Evolutionary conservation across 2,113 vertebrate genomes (phyloP), one percentile per base, ranked within the genome.

Genomic region (Elachura formosa): DNA sequence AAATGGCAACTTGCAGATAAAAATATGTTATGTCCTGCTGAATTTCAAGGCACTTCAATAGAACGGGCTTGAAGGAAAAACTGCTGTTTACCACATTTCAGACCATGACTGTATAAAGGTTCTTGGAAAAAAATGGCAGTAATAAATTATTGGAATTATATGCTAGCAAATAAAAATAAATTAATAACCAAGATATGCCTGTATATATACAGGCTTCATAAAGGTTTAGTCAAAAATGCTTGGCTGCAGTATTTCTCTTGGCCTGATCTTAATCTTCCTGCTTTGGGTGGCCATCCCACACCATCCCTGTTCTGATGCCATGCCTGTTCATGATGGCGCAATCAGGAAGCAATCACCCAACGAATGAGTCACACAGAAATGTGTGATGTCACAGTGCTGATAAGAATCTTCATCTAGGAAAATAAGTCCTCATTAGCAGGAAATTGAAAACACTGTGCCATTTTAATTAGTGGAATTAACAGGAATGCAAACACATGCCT

Each of bases 1-100:
- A 97, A 97, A 78, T 77, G 88, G 95, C 90, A 93, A 83, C 83
- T 68, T 62, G 59, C 74, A 97, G 81, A 95, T 94, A 94, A 97
- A 95, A 97, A 89, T 73, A 94, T 66, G 87, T 86, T 72, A 63
- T 29, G 46, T 86, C 74, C 92, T 93, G 85, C 76, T 95, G 91
- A 75, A 73, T 52, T 77, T 89, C 56, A 21, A 48, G 84, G 74
- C 38, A 72, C 67, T 84, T 96, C 29, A 10, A 21, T 72, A 88
- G 88, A 84, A 64, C 23, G 20, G 46, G 20, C 38, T n/a, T 6
- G 29, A 48, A 51, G 87, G n/a, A 48, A 69, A 75, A 84, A 10
- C 14, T 59, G 18, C 43, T 41, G 19, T 40, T 74, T 45, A 43
- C 61, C 79, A 36, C 0, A 0, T 11, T 5, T n/a, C 26, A 26